These are phyloP conservation scores for Odocoileus hemionus DNA, from an alignment of 2,113 vertebrate genomes.

Conservation along the genomic window DNA sequence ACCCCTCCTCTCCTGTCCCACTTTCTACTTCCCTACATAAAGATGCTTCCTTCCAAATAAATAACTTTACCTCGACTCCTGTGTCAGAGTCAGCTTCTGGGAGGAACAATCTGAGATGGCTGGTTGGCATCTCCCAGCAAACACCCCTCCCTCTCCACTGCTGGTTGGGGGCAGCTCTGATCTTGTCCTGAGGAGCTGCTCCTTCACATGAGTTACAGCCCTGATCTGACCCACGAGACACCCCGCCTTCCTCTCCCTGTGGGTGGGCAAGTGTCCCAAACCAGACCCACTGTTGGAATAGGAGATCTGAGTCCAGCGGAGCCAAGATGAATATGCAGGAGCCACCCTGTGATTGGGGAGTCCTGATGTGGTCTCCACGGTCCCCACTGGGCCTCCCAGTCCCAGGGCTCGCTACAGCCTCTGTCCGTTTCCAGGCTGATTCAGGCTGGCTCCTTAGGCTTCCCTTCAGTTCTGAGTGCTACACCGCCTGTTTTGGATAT, in stretches of 20 bases:
- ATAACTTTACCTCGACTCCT: no score
- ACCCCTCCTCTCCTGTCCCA: background rate
- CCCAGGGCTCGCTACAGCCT: background rate
- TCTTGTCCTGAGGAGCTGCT: background rate
- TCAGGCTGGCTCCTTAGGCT: background rate
- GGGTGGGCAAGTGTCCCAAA: background rate
- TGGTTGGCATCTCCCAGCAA: background rate
- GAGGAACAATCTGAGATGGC: background rate
- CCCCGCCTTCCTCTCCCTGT: background rate
- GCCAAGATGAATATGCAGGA: background rate
- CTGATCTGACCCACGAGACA: background rate
- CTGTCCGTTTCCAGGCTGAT: background rate
- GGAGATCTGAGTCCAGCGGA: background rate
- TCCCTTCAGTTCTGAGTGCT: background rate
- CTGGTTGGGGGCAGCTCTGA: background rate
- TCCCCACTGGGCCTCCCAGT: background rate
- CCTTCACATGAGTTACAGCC: background rate
- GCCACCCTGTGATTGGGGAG: rapidly evolving
- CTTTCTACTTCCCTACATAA: background rate
- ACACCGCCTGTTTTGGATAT: background rate
- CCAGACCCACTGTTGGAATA: background rate
- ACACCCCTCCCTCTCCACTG: background rate
- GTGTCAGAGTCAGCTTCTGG: background rate
- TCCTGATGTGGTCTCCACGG: background rate
- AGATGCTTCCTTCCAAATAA: background rate